Conservation (phyloP, 1,140 invertebrate species). For the Drosophila ambigua region DNA sequence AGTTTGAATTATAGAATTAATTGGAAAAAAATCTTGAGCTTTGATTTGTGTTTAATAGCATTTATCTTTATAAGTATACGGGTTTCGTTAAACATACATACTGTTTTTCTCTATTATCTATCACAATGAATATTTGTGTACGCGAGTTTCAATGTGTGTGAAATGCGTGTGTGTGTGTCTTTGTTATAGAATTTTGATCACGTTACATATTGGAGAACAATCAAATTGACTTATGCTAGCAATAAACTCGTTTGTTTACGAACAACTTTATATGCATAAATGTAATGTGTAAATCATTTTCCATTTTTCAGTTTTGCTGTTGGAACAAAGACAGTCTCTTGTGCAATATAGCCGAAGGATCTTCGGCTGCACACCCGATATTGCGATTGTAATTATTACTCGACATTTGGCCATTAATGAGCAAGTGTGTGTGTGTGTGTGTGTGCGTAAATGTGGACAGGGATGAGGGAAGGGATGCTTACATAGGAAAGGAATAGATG, state of each 20-base stretch:
- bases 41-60: background rate
- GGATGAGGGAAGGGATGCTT: conserved; percentile 16
- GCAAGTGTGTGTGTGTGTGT: conserved; percentile 41
- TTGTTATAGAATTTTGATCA: conserved; percentile 54
- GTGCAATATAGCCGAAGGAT: conserved; percentile 38
- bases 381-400: conserved; percentile 47
- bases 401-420: conserved; percentile 70
- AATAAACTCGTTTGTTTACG: conserved; percentile 32
- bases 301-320: conserved; percentile 45
- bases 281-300: conserved; percentile 24
- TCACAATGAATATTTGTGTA: conserved; percentile 75
- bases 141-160: conserved; percentile 29
- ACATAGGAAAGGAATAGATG: conserved; percentile 4
- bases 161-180: conserved; percentile 32
- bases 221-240: conserved; percentile 45
- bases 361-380: conserved; percentile 29
- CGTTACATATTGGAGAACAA: conserved; percentile 33
- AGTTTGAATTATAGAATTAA: background rate
- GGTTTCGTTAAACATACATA: conserved; percentile 64
- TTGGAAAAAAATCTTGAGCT: background rate
- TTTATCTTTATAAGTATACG: conserved; percentile 49
- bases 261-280: conserved; percentile 40
- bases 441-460: conserved; percentile 53
- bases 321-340: conserved; percentile 80
- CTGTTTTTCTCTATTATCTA: conserved; percentile 67